Percentiles rank a stretch among this genome's conserved stretches.
Conservation (phyloP, 2,888 invertebrate species). For the Orthosia cruda region DNA sequence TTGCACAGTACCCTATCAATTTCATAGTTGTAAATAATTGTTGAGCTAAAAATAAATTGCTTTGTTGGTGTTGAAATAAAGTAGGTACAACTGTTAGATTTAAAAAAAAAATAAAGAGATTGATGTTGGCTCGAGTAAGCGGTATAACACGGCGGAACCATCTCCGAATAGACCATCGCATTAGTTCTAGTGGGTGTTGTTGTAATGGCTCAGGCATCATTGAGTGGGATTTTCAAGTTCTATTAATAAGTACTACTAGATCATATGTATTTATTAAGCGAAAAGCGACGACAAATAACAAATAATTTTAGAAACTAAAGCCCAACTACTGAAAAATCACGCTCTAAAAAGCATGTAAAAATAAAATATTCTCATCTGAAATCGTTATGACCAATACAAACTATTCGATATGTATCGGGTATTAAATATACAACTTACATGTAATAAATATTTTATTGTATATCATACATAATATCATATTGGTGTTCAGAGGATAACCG, state of each 20-base stretch:
- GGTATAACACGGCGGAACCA: slow-evolving; percentile 1
- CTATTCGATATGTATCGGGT: too few relatives aligned
- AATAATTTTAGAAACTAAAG: too few relatives aligned
- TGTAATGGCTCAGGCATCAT: slow-evolving; percentile 27
- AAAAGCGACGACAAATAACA: background rate
- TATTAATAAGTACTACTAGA: slow-evolving; percentile 22
- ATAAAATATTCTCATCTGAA: too few relatives aligned
- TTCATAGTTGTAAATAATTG: slow-evolving; percentile 28
- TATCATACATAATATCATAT: too few relatives aligned
- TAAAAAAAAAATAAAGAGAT: slow-evolving; percentile 4
- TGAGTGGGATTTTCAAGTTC: slow-evolving; percentile 38
- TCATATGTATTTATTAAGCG: background rate
- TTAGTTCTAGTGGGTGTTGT: slow-evolving; percentile 52
- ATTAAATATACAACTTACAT: too few relatives aligned
- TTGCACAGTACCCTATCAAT: slow-evolving; percentile 38
- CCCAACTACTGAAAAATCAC: too few relatives aligned
- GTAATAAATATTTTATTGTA: too few relatives aligned
- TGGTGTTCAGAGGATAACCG: too few relatives aligned
- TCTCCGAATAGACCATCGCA: slow-evolving; percentile 46
- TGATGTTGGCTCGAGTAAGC: slow-evolving; percentile 41
- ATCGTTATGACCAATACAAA: too few relatives aligned
- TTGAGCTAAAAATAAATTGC: slow-evolving; percentile 11
- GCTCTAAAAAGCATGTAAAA: too few relatives aligned
- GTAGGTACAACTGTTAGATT: slow-evolving; percentile 7
- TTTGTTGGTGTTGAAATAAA: slow-evolving; percentile 29